Conservation (phyloP, 2,888 invertebrate genomes). For the Epiblema foenella region DNA sequence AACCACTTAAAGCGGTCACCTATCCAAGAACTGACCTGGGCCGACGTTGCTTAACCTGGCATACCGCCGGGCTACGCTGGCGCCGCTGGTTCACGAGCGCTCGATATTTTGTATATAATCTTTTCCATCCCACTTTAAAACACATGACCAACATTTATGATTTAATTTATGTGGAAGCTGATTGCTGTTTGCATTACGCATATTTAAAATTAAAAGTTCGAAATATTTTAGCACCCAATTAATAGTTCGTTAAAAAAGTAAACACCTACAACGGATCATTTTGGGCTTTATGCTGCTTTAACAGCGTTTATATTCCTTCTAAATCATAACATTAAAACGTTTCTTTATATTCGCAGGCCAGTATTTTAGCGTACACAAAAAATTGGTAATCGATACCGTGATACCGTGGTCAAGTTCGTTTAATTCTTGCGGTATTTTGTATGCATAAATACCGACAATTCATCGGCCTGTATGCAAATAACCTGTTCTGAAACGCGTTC, state of each 20-base stretch:
- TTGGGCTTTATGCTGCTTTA: not conserved
- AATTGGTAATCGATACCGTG: not conserved
- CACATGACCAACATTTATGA: not conserved
- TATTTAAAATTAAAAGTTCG: not conserved
- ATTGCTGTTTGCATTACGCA: not conserved
- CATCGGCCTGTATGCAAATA: conserved; percentile 35
- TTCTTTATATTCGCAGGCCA: not conserved
- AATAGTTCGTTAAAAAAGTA: not conserved
- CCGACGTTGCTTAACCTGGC: too few species aligned
- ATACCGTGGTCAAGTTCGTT: conserved; percentile 19
- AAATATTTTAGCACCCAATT: not conserved
- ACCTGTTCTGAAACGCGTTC: conserved; percentile 14
- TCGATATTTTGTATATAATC: too few species aligned
- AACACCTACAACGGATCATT: not conserved
- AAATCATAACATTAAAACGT: not conserved
- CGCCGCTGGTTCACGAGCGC: too few species aligned
- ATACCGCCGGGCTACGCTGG: too few species aligned
- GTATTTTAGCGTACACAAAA: not conserved
- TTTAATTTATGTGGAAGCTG: not conserved
- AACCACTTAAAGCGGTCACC: too few species aligned
- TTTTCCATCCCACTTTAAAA: not conserved
- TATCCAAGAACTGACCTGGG: too few species aligned
- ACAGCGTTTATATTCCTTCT: not conserved
- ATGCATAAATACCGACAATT: conserved; percentile 34
- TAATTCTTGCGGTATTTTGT: conserved; percentile 18